Base-by-base conservation (phyloP, 2,888 invertebrate genomes). In the Camponotus fellah region DNA sequence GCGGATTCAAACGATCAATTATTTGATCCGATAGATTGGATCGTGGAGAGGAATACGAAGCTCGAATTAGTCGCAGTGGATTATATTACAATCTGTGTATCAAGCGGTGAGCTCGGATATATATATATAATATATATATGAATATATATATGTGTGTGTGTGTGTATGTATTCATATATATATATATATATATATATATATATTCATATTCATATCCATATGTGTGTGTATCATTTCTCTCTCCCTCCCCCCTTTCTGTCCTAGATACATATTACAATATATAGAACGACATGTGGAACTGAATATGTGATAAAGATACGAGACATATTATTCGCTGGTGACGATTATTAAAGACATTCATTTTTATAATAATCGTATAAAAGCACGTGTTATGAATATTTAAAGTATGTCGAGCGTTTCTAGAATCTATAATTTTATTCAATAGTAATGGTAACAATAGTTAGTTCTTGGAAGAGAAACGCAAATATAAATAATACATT, bases 61-160 rank as follows among this genome's bases (percentile, higher is more conserved):
- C 21, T 80, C 60, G 60, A 80, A 80, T 79, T 79, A 79, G 46
- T 79, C 79, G 37, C 37, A 3, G 37, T 14, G 71, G 60, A 79
- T 80, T 80, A 80, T 80, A 34, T 71, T 62, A 60, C 71, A 80
- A 71, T 80, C 71, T 26, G 60, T 58, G 21, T 49, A 80, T 60
- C 71, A 46, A 49, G 17, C 66, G 34, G 68, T 14, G 58, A 69
- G 60, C 71, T 69, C 62, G 17, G 12, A 8, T 46, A 21, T 34
- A 26, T 37, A 40, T 56, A 26, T 43, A 34, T 32, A 14, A 37
- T n/a, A 53, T 62, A 62, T 62, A 32, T 72, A 12, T 58, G 58
- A n/a, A n/a, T n/a, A n/a, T 58, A 1, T n/a, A 14, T 26, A 0
- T 26, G 26, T 10, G 26, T 26, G 26, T 26, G 26, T 26, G 26